Percentiles rank a stretch among this genome's conserved stretches.
Conservation (phyloP, 2,113 vertebrate genomes). For the Podilymbus podiceps region DNA sequence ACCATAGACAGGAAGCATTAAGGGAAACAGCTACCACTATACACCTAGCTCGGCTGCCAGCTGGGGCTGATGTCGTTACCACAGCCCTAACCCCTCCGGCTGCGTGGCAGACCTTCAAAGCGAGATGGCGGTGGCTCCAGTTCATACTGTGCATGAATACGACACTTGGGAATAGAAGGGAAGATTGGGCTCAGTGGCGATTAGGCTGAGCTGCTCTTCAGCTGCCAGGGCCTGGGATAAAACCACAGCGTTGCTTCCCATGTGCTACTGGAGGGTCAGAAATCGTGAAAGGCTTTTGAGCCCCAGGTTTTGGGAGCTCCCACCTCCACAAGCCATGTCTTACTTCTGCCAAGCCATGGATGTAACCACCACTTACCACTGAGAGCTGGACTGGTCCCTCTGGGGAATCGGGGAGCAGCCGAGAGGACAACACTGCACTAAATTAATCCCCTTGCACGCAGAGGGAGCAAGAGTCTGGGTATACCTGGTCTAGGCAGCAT, state of each 20-base stretch:
- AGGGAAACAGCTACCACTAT: neutral
- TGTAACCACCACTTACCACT: neutral
- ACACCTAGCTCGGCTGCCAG: neutral
- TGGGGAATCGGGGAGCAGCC: neutral
- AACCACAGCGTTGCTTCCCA: neutral
- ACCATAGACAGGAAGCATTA: neutral
- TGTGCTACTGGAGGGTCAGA: neutral
- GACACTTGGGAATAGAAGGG: neutral
- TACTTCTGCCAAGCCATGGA: neutral
- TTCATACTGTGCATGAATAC: neutral
- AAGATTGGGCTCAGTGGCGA: neutral
- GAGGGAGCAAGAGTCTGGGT: neutral
- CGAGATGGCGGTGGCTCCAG: neutral
- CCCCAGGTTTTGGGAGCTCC: neutral
- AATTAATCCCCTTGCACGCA: neutral
- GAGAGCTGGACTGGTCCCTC: neutral
- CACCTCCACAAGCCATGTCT: neutral
- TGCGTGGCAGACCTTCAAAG: neutral
- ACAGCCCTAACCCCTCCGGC: neutral
- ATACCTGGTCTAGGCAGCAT: neutral
- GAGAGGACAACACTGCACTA: neutral
- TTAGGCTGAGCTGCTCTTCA: neutral
- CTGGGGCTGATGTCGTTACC: neutral
- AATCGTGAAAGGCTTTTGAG: neutral
- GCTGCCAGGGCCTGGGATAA: neutral